Conservation (phyloP, 2,888 invertebrate genomes). For the Nematopogon swammerdamellus region DNA sequence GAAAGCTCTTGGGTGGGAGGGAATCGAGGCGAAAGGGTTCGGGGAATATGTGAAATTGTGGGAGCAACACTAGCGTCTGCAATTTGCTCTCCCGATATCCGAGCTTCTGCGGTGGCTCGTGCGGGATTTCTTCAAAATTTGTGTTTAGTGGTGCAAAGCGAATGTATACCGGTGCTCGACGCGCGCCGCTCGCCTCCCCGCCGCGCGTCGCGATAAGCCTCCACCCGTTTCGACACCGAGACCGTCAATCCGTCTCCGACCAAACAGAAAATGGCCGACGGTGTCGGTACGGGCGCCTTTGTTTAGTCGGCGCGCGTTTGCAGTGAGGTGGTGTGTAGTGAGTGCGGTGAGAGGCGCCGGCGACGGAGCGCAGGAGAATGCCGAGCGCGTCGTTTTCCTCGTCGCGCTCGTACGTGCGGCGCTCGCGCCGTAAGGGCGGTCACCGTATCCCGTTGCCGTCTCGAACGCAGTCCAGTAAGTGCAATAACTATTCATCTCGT, state of each 20-base stretch:
- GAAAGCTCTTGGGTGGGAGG: too few relatives aligned
- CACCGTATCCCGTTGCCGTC: constrained; percentile 82
- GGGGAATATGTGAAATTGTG: too few relatives aligned
- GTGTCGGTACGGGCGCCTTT: constrained; percentile 78
- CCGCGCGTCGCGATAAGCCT: constrained; percentile 8
- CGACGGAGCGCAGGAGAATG: constrained; percentile 59
- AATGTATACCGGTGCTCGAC: constrained; percentile 13
- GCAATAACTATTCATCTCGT: constrained; percentile 6
- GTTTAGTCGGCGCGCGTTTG: constrained; percentile 50
- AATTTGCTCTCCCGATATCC: constrained; percentile 15
- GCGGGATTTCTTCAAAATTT: constrained; percentile 11
- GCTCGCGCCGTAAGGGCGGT: constrained; percentile 89
- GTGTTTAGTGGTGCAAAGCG: constrained; percentile 14
- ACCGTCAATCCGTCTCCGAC: constrained; percentile 17
- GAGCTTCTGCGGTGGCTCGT: constrained; percentile 27
- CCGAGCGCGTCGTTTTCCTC: constrained; percentile 94
- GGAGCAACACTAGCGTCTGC: neutral
- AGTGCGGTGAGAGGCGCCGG: neutral
- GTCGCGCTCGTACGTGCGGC: constrained; percentile 87
- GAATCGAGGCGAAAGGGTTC: too few relatives aligned
- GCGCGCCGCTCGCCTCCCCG: constrained; percentile 7
- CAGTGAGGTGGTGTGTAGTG: neutral
- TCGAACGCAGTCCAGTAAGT: constrained; percentile 78
- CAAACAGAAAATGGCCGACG: constrained; percentile 81
- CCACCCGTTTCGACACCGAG: constrained; percentile 11